Evolutionary conservation across 2,797 vertebrate genomes (phyloP).

Genomic region (Sebastes steindachneri): DNA sequence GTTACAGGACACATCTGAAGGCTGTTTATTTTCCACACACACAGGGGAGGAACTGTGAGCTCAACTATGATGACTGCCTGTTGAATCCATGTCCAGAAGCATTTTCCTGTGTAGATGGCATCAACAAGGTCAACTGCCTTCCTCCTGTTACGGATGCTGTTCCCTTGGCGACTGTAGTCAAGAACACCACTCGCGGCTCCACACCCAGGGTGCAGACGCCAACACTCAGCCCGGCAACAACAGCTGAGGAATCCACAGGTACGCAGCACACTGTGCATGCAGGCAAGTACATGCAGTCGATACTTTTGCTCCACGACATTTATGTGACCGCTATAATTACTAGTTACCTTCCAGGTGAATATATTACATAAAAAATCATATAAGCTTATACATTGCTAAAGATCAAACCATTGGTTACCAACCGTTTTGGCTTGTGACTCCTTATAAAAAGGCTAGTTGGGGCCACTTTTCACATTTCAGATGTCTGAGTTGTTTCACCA

Average conservation of each 20-base stretch:
- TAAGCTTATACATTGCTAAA: not conserved
- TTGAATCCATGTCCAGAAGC: constrained; percentile 84
- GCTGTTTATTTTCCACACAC: constrained; percentile 61
- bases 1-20: constrained; percentile 32
- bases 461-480: not conserved
- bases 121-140: constrained; percentile 87
- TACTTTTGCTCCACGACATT: not conserved
- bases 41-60: constrained; percentile 87
- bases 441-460: not conserved
- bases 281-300: not conserved
- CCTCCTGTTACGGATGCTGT: constrained; percentile 66
- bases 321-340: not conserved
- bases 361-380: not conserved
- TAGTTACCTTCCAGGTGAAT: not conserved
- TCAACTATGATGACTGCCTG: constrained; percentile 89
- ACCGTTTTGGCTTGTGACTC: not conserved
- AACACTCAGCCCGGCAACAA: constrained; percentile 25
- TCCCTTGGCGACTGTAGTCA: constrained; percentile 66
- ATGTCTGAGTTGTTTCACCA: not conserved
- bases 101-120: constrained; percentile 86
- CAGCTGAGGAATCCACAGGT: constrained; percentile 71
- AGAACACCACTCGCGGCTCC: constrained; percentile 63
- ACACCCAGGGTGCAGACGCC: constrained; percentile 30
- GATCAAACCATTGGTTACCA: not conserved
- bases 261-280: constrained; percentile 24